Percentiles rank a stretch among this genome's conserved stretches.
These are phyloP conservation scores for Lagria hirta DNA, from an alignment of 2,888 invertebrate species.

Conservation along the genomic window DNA sequence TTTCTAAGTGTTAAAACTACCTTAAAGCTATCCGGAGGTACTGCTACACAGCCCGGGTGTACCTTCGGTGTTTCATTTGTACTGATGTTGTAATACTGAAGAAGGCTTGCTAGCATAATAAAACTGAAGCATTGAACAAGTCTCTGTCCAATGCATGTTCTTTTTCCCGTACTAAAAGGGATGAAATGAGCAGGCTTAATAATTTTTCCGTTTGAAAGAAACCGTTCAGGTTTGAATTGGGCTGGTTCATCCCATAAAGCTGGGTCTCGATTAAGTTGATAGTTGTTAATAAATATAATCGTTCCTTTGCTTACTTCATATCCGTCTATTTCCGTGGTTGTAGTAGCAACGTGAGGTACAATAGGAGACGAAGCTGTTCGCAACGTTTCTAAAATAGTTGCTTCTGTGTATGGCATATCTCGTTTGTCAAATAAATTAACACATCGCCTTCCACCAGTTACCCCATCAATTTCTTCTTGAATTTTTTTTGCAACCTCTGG, in stretches of 20 bases:
- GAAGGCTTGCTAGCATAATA: constrained; percentile 69
- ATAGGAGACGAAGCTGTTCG: constrained; percentile 83
- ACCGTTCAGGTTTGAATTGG: constrained; percentile 74
- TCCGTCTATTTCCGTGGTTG: constrained; percentile 71
- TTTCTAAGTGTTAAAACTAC: constrained; percentile 61
- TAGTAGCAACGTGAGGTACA: constrained; percentile 85
- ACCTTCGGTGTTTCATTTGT: constrained; percentile 61
- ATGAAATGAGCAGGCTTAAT: constrained; percentile 71
- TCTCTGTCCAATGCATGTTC: constrained; percentile 84
- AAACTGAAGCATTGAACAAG: constrained; percentile 77
- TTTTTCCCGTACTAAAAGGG: constrained; percentile 82
- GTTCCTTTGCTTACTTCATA: constrained; percentile 75
- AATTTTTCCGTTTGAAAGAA: constrained; percentile 58
- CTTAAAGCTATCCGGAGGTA: constrained; percentile 72
- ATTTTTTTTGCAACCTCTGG: constrained; percentile 67
- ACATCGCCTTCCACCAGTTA: constrained; percentile 58
- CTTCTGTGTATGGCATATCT: constrained; percentile 77
- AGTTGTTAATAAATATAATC: constrained; percentile 82
- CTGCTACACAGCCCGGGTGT: constrained; percentile 70
- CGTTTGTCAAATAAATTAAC: constrained; percentile 68
- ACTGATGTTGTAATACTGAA: constrained; percentile 70
- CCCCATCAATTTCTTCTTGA: constrained; percentile 67
- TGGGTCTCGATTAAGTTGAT: constrained; percentile 72
- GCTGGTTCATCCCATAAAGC: constrained; percentile 73
- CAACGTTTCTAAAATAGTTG: constrained; percentile 77